Evolutionary conservation across 1,140 invertebrate genomes (phyloP).

Genomic region (Drosophila sucinea): DNA sequence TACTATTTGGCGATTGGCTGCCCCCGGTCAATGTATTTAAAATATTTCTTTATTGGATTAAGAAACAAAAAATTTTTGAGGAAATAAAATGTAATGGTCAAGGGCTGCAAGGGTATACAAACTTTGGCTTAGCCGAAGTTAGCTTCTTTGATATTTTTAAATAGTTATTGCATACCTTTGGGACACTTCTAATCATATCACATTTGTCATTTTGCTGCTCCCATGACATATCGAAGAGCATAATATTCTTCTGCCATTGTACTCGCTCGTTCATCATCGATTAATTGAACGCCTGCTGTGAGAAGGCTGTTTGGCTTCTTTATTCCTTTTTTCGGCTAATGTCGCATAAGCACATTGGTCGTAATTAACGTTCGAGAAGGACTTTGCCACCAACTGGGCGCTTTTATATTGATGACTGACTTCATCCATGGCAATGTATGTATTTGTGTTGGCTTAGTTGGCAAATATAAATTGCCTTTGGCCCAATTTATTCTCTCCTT

Average conservation of each 20-base stretch:
- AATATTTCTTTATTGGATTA: no score
- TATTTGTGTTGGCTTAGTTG: conserved; percentile 19
- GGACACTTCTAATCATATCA: no score
- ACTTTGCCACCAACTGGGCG: conserved; percentile 3
- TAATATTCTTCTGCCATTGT: background rate
- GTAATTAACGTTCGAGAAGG: conserved; percentile 15
- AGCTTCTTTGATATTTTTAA: no score
- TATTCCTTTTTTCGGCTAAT: background rate
- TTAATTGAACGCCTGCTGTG: conserved; percentile 56
- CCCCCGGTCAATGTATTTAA: no score
- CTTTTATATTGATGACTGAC: conserved; percentile 12
- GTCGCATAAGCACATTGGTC: conserved; percentile 19
- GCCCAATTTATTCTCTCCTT: conserved; percentile 13
- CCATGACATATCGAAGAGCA: background rate
- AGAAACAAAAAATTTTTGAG: no score
- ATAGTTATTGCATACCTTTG: no score
- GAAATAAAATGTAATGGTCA: no score
- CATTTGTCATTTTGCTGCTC: background rate
- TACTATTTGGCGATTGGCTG: no score
- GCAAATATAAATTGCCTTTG: conserved; percentile 16
- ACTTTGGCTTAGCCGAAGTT: no score
- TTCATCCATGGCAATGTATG: conserved; percentile 7
- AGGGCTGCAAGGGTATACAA: no score
- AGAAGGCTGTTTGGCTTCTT: conserved; percentile 8
- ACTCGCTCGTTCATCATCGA: conserved; percentile 47